A percentile compares a stretch with the other conserved stretches of the same genome.
phyloP scores from a whole-genome alignment of 2,888 invertebrate genomes.

The Clanis bilineata region DNA sequence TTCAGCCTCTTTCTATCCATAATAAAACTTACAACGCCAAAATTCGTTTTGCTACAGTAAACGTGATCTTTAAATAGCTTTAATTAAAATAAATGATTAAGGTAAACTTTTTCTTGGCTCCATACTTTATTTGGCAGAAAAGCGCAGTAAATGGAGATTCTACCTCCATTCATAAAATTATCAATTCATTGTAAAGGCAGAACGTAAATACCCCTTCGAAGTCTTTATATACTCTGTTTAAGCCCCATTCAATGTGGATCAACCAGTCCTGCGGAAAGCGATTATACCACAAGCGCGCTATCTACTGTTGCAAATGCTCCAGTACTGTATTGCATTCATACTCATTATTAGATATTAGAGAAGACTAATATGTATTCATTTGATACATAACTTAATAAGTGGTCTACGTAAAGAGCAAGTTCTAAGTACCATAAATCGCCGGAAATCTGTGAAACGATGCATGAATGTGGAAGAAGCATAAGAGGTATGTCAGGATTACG shows the following conservation, averaged over 20 bases:
- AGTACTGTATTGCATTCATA: background rate
- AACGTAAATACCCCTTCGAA: background rate
- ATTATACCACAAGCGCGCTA: constrained; percentile 7
- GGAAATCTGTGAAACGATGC: too few relatives aligned
- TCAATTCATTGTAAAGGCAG: background rate
- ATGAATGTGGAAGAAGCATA: too few relatives aligned
- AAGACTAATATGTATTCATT: background rate
- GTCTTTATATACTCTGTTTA: background rate
- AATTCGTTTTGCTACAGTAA: too few relatives aligned
- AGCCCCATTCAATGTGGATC: constrained; percentile 1
- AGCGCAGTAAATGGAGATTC: background rate
- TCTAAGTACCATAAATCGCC: too few relatives aligned
- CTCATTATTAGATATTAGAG: background rate
- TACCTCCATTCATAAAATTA: background rate
- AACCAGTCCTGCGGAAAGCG: constrained; percentile 6
- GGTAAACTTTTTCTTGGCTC: background rate
- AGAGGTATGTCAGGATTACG: too few relatives aligned
- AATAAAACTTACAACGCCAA: too few relatives aligned
- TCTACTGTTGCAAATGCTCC: background rate
- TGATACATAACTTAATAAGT: too few relatives aligned
- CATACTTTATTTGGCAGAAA: background rate
- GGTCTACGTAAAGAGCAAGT: too few relatives aligned
- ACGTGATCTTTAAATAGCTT: too few relatives aligned
- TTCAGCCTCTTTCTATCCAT: too few relatives aligned
- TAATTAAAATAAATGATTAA: too few relatives aligned